phyloP scores from a whole-genome alignment of 2,113 vertebrate genomes.

The Triplophysa tibetana region DNA sequence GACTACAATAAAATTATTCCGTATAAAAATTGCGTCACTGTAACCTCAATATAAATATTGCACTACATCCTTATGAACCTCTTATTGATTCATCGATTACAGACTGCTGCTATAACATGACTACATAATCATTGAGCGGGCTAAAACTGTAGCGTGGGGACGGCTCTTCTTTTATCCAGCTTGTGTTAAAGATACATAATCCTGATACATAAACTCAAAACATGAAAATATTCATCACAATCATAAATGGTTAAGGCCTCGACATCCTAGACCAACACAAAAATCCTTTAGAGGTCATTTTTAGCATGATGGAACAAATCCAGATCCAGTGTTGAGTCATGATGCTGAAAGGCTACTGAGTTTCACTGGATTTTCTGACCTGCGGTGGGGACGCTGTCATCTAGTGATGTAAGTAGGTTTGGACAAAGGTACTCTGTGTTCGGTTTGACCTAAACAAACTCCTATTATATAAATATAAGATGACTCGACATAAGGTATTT shows the following conservation, averaged over 20 bases:
- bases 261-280: neutral
- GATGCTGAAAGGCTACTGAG: neutral
- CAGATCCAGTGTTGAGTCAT: constrained; percentile 25
- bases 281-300: neutral
- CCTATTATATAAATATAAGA: neutral
- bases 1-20: no score
- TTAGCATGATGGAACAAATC: neutral
- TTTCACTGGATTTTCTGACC: constrained; percentile 1
- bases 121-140: no score
- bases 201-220: no score
- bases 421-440: neutral
- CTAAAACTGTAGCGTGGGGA: no score
- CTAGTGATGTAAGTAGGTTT: neutral
- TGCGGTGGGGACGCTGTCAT: neutral
- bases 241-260: neutral
- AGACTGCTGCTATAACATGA: no score
- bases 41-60: no score
- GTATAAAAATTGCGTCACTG: no score
- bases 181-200: no score
- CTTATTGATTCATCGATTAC: no score
- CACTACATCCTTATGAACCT: no score
- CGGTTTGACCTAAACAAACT: constrained; percentile 3
- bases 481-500: neutral
- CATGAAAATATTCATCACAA: neutral
- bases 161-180: no score